Evolutionary conservation across 2,888 invertebrate genomes (phyloP), one percentile per base, ranked within the genome.

Genomic region (Drosophila emarginata): DNA sequence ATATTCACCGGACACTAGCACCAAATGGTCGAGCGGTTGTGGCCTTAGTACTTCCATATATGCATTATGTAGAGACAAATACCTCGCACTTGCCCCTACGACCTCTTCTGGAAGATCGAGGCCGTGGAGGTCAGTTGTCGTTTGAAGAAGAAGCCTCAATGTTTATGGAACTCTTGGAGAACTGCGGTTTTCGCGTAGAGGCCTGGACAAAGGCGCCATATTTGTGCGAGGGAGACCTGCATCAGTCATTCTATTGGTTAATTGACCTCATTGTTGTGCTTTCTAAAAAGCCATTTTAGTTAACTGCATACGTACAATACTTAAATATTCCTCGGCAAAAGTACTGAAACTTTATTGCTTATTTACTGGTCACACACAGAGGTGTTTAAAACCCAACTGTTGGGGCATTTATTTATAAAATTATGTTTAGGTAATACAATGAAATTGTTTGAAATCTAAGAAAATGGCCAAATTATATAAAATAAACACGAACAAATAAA

Each of bases 151-250:
- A 99, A 91, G 95, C 96, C 5, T 91, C 93, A 6, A 94, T 95
- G 72, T 94, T 98, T 81, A 93, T 96, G 57, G 90, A 92, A 26
- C 84, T 91, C 23, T 92, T 95, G 23, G 93, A 93, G 72, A 87
- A 81, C 64, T 89, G 94, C 58, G 96, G 96, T 3, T 97, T 97
- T 91, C 93, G 94, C 64, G 93, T 99, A 45, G 93, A 95, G 54
- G 93, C 94, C 4, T 99, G 98, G 97, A 95, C 97, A 11, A 94
- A 97, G 84, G 94, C 98, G 50, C 99, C 99, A 0, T 99, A 99
- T 91, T 93, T 99, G 40, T 99, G 99, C 92, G 99, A 99, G 92
- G 99, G 99, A 0, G 99, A 99, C 92, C 93, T 98, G 77, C 94
- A 95, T 54, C 97, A 97, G 91, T 95, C 97, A 0, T 97, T 96